Evolutionary conservation across 2,113 vertebrate genomes (phyloP), one percentile per base, ranked within the genome.

Genomic region (Rhineura floridana): DNA sequence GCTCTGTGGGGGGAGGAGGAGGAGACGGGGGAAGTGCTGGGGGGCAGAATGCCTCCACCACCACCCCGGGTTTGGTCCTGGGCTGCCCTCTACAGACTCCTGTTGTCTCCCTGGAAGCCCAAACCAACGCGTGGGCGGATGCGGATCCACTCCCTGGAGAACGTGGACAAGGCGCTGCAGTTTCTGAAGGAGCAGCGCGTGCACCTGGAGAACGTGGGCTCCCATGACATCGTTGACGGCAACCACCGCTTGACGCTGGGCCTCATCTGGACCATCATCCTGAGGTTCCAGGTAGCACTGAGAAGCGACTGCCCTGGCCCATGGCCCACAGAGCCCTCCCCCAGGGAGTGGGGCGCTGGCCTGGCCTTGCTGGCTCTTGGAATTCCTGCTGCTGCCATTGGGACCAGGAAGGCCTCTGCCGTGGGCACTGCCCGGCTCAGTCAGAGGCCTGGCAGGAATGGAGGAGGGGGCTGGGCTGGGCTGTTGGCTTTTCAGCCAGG

Each of bases 121-220:
- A 97, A 97, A 62, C 98, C 98, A 0, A 99, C 98, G 0, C 96
- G 98, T 1, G 98, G 98, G 36, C 98, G 98, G 15, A 99, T 99
- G 98, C 95, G 98, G n/a, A 99, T 99, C 95, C 98, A 99, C 92
- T 98, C 98, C 10, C 92, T 99, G 95, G 98, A 99, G 94, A 99
- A 99, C 0, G 98, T 99, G 76, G 98, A 99, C 95, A 99, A 99
- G 91, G 98, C 98, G 0, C 91, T 99, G 90, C 98, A 99, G 96
- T 99, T 99, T 95, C 98, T 99, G 36, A 99, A 99, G 95, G 98
- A 99, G 92, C 98, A 99, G 92, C 96, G 98, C 0, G 98, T 99
- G 21, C 98, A 99, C 91, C 95, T 99, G 94, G 98, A 99, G 95
- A 99, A 99, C 12, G 98, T 99, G 21, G 98, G 98, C 25, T 99